Base-by-base conservation (phyloP, 1,140 invertebrate genomes). In the Sarcophaga bullata region DNA sequence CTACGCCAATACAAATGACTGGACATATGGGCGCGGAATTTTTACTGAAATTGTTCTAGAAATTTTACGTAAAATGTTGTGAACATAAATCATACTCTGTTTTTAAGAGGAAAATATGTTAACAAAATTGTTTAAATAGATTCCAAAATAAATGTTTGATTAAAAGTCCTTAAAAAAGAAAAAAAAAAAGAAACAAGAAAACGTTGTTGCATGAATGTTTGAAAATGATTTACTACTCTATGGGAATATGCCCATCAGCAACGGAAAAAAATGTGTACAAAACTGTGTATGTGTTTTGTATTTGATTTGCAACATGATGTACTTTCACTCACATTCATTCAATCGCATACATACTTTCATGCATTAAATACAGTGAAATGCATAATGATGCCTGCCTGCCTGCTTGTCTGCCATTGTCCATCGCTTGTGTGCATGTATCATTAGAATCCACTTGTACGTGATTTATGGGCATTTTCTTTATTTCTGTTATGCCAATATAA, bases 371-470 rank as follows among this genome's bases (percentile, higher is more conserved):
- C 37, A 25, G n/a, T 9, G 0, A 72, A n/a, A 25, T 6, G 25
- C 25, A 37, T 37, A 4, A 37, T 37, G 25, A 37, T 37, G 25
- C 25, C 1, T 37, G 25, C 25, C 25, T 37, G 25, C 25, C 25
- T 37, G 54, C 11, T 58, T 75, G 46, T 15, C 47, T n/a, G 13
- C 9, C 47, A 48, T 47, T n/a, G 19, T 78, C 15, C 47, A 76
- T 76, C 19, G 17, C 9, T 19, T n/a, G 75, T 68, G n/a, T 68
- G 19, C 75, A 78, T 78, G 62, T 68, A 78, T 78, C 75, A 78
- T 78, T 78, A 78, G 75, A 78, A 50, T 78, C 19, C 19, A 78
- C n/a, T 78, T 78, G 75, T 78, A 78, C 75, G 75, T 78, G 75
- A 78, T 78, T 78, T 78, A 78, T 78, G 75, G 15, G 17, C 37